phyloP scores from a whole-genome alignment of 1,140 invertebrate genomes.

The Plutomurus gul region DNA sequence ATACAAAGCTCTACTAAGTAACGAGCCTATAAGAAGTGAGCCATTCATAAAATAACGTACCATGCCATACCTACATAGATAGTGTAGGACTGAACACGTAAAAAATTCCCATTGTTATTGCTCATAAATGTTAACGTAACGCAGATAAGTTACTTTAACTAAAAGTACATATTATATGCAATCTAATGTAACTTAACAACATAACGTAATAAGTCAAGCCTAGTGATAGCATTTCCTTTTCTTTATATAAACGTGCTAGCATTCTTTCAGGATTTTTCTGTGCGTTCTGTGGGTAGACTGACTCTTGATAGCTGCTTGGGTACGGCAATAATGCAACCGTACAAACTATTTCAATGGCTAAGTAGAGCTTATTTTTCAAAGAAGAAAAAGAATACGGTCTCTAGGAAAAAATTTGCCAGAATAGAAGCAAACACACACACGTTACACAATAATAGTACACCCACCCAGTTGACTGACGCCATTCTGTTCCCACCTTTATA shows the following conservation, averaged over 20 bases:
- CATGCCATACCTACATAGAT: neutral
- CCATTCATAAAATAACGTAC: constrained; percentile 13
- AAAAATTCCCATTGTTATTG: constrained; percentile 29
- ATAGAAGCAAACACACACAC: too few relatives aligned
- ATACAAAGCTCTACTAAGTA: constrained; percentile 13
- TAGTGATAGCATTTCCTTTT: constrained; percentile 24
- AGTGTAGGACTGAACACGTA: neutral
- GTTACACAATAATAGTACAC: neutral
- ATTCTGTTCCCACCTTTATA: constrained; percentile 15
- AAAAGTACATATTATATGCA: neutral
- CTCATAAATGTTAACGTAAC: constrained; percentile 27
- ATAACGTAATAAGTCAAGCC: constrained; percentile 14
- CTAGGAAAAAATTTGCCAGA: constrained; percentile 6
- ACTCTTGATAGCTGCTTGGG: neutral
- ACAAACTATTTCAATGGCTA: neutral
- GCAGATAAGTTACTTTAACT: neutral
- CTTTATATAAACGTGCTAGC: neutral
- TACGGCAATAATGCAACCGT: neutral
- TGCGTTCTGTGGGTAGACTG: neutral
- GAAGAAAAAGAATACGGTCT: constrained; percentile 4
- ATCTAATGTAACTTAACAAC: constrained; percentile 2
- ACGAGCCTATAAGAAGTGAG: neutral
- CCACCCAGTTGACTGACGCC: constrained; percentile 2
- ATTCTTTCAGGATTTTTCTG: neutral
- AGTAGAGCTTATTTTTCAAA: constrained; percentile 12